phyloP scores from a whole-genome alignment of 2,888 invertebrate genomes.

The Anticlea derivata region DNA sequence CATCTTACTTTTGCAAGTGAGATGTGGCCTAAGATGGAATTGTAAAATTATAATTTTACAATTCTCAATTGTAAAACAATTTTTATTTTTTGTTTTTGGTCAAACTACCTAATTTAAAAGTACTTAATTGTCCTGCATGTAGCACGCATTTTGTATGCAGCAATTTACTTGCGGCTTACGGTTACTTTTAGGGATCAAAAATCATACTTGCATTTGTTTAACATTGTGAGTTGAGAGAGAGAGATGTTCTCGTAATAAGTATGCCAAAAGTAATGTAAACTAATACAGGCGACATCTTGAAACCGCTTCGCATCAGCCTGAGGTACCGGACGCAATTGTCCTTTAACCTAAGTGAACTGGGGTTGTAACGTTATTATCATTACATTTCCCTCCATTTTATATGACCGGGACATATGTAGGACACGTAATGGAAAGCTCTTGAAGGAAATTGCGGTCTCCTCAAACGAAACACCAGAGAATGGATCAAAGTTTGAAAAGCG shows the following conservation, averaged over 20 bases:
- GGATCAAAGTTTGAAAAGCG: constrained; percentile 35
- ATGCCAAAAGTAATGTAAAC: background rate
- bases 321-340: constrained; percentile 32
- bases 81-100: too few species aligned
- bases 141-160: too few species aligned
- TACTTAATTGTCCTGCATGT: too few species aligned
- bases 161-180: too few species aligned
- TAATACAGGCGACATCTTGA: constrained; percentile 3
- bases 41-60: too few species aligned
- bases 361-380: constrained; percentile 51
- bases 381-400: constrained; percentile 51
- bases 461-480: constrained; percentile 39
- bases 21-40: too few species aligned
- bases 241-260: background rate
- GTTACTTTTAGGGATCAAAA: too few species aligned
- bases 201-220: background rate
- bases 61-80: too few species aligned
- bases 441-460: constrained; percentile 53
- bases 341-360: constrained; percentile 39
- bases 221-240: too few species aligned
- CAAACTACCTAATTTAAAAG: too few species aligned
- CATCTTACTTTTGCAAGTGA: too few species aligned
- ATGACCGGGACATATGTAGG: constrained; percentile 39
- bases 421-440: constrained; percentile 53
- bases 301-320: constrained; percentile 23